Base-by-base conservation (phyloP, 2,888 invertebrate genomes). In the Halictus quadricinctus region DNA sequence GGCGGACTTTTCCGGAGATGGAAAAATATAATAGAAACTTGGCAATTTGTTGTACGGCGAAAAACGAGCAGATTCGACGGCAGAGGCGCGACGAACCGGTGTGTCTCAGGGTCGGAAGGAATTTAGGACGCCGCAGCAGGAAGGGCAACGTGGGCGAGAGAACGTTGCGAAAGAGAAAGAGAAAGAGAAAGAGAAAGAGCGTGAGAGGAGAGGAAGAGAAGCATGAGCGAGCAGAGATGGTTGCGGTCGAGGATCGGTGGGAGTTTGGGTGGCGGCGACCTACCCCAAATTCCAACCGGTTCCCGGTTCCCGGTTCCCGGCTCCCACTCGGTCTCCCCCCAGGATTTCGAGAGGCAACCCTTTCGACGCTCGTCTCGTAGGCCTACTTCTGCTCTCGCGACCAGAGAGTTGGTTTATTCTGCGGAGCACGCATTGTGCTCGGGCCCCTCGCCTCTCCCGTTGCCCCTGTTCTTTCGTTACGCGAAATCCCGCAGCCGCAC, bases 391-490 rank as follows among this genome's bases (percentile, higher is more conserved):
- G 83, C 80, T 88, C 81, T 64, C 84, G 82, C 80, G 69, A 82
- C 80, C 72, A 80, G 83, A 85, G 88, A 88, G 89, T 91, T 91
- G 92, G 91, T 93, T 93, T 92, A 93, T 93, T 92, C 90, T 89
- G 86, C 88, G 91, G 88, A 92, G 91, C 90, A 91, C 91, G 93
- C 93, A 93, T 93, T 93, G 93, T 93, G 90, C 88, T 91, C 91
- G 91, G 91, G 92, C 50, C 92, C 93, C 93, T 92, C 91, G 92
- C 92, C 91, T 92, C 90, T 91, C 88, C 86, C 85, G 43, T 80
- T 75, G 84, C 81, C 74, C 74, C 72, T 74, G 74, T 81, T 86
- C 76, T 82, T 79, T 82, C 77, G 74, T 81, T 41, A 84, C 70
- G 72, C 80, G 82, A 81, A 80, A 77, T 80, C 81, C 85, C 76